These are phyloP conservation scores for Drosophila gunungcola DNA, from an alignment of 1,140 invertebrate species.

Conservation along the genomic window DNA sequence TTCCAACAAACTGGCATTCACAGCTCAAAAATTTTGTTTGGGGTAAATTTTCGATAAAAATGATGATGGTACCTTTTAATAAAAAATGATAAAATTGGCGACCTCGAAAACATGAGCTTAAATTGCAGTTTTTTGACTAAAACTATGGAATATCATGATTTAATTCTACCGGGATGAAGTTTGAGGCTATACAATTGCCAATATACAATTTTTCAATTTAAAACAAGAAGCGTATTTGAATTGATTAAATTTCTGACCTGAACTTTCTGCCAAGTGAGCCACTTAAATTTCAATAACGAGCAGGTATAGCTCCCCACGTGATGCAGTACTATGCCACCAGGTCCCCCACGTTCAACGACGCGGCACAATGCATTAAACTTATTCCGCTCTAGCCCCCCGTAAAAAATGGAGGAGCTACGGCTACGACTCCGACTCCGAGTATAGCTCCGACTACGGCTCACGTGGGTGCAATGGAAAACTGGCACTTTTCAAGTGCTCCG, in stretches of 20 bases:
- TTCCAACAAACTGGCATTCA: too few relatives aligned
- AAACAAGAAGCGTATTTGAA: neutral
- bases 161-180: too few relatives aligned
- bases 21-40: too few relatives aligned
- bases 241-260: conserved; percentile 3
- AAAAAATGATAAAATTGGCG: too few relatives aligned
- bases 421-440: neutral
- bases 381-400: conserved; percentile 35
- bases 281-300: conserved; percentile 46
- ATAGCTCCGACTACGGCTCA: neutral
- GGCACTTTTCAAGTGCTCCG: conserved; percentile 60
- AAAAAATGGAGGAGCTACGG: neutral
- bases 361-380: conserved; percentile 45
- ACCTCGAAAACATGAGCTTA: too few relatives aligned
- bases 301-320: conserved; percentile 21
- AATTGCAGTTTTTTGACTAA: too few relatives aligned
- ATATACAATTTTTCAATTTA: neutral
- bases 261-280: conserved; percentile 16
- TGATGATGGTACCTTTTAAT: too few relatives aligned
- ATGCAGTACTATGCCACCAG: conserved; percentile 4
- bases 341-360: conserved; percentile 19
- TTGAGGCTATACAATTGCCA: neutral
- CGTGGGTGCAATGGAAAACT: conserved; percentile 41
- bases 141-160: too few relatives aligned
- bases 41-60: too few relatives aligned